Percentiles rank a stretch among this genome's conserved stretches.
Evolutionary conservation across 2,888 invertebrate genomes (phyloP).

Genomic region (Stenodera caucasica): DNA sequence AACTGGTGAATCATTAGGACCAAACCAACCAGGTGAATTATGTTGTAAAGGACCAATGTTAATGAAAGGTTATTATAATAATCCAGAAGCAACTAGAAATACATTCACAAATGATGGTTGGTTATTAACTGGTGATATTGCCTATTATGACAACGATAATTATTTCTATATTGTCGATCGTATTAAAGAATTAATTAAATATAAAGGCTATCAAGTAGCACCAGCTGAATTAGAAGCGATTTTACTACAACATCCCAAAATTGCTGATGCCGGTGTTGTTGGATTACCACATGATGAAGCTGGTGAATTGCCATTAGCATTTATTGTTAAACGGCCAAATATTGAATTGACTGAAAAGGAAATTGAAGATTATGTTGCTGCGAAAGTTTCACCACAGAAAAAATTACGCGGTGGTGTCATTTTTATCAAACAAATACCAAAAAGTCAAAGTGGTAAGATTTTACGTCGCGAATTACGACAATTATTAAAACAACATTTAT

Average conservation of each 20-base stretch:
- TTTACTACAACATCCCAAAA: constrained; percentile 67
- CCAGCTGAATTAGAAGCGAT: constrained; percentile 85
- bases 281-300: constrained; percentile 71
- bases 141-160: constrained; percentile 74
- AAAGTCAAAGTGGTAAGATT: constrained; percentile 58
- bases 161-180: constrained; percentile 81
- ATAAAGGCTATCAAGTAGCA: constrained; percentile 82
- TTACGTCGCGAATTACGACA: constrained; percentile 49
- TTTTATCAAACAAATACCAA: constrained; percentile 58
- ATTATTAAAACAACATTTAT: constrained; percentile 22
- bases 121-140: constrained; percentile 78
- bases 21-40: constrained; percentile 72
- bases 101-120: constrained; percentile 73
- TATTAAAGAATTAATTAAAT: constrained; percentile 86
- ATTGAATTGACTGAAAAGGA: constrained; percentile 55
- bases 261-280: constrained; percentile 79
- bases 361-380: constrained; percentile 54
- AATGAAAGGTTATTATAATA: constrained; percentile 67
- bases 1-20: constrained; percentile 63
- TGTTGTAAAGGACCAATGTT: constrained; percentile 73
- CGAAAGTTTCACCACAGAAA: constrained; percentile 70
- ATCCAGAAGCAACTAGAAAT: constrained; percentile 63
- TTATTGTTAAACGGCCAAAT: constrained; percentile 66
- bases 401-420: constrained; percentile 66
- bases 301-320: constrained; percentile 76